Evolutionary conservation across 2,797 vertebrate species (phyloP).

Genomic region (Rhinophrynus dorsalis): DNA sequence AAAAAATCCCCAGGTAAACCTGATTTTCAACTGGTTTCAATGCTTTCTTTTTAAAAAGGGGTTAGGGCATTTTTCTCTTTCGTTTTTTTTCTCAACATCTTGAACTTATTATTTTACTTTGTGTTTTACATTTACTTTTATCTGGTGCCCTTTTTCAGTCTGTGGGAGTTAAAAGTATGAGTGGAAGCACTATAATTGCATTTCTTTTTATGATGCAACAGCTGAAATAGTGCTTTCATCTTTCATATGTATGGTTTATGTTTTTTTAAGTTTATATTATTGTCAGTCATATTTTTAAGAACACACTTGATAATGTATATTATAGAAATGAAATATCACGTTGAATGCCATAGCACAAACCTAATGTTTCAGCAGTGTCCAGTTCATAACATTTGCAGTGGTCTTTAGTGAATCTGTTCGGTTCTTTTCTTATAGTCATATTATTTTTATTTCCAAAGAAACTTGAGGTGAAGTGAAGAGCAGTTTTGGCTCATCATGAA

Average conservation of each 20-base stretch:
- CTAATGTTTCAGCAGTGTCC: background rate
- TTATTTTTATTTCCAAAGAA: background rate
- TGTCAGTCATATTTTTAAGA: too few relatives aligned
- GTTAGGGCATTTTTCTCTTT: slow-evolving; percentile 8
- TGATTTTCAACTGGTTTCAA: slow-evolving; percentile 14
- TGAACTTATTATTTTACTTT: slow-evolving; percentile 6
- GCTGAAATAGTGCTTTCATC: background rate
- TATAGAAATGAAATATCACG: background rate
- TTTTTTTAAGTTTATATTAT: too few relatives aligned
- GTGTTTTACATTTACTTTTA: slow-evolving; percentile 23
- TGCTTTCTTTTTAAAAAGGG: slow-evolving; percentile 6
- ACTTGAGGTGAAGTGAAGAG: background rate
- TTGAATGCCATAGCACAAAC: background rate
- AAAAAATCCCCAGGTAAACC: slow-evolving; percentile 29
- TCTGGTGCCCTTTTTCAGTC: slow-evolving; percentile 13
- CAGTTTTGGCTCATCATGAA: background rate
- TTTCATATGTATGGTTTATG: background rate
- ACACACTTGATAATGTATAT: too few relatives aligned
- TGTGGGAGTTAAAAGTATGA: slow-evolving; percentile 7
- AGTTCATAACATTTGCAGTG: background rate
- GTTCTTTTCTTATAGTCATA: background rate
- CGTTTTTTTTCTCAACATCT: background rate
- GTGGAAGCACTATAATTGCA: background rate
- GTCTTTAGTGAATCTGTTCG: background rate
- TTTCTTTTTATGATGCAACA: background rate